Evolutionary conservation across 2,797 vertebrate genomes (phyloP).

Genomic region (Poeciliopsis paucimaculata): DNA sequence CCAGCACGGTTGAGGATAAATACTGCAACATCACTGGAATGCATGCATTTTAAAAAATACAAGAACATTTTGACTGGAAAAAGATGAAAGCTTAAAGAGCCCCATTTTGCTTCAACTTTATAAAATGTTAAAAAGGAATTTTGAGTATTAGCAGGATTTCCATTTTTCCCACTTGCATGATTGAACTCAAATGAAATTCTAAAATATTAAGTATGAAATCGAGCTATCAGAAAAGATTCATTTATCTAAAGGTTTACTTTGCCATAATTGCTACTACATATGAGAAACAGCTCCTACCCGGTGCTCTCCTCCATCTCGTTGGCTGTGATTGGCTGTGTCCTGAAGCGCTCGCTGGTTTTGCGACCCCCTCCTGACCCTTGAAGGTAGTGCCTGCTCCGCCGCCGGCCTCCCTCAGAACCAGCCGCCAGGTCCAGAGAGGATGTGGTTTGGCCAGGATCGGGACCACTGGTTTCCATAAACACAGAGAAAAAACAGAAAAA

Average conservation of each 20-base stretch:
- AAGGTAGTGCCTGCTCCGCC: slow-evolving; percentile 76
- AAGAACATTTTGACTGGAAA: background rate
- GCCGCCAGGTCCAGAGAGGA: slow-evolving; percentile 71
- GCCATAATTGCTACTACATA: background rate
- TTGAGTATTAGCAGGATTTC: background rate
- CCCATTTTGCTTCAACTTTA: background rate
- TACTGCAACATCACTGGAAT: background rate
- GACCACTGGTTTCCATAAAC: slow-evolving; percentile 48
- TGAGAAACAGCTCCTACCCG: slow-evolving; percentile 66
- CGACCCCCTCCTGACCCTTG: slow-evolving; percentile 59
- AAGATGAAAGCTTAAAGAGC: background rate
- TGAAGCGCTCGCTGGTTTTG: slow-evolving; percentile 81
- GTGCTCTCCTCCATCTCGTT: slow-evolving; percentile 80
- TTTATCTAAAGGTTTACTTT: background rate
- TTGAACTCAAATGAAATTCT: background rate
- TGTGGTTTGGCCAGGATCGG: slow-evolving; percentile 51
- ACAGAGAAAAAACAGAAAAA: slow-evolving; percentile 11
- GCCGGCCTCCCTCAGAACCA: slow-evolving; percentile 64
- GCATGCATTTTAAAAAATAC: background rate
- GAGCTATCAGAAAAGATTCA: background rate
- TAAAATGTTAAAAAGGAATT: background rate
- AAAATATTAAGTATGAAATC: background rate
- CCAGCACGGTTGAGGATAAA: background rate
- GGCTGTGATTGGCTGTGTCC: slow-evolving; percentile 85
- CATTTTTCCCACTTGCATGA: background rate